Evolutionary conservation across 2,113 vertebrate species (phyloP), one percentile per base, ranked within the genome.

Genomic region (Cololabis saira): DNA sequence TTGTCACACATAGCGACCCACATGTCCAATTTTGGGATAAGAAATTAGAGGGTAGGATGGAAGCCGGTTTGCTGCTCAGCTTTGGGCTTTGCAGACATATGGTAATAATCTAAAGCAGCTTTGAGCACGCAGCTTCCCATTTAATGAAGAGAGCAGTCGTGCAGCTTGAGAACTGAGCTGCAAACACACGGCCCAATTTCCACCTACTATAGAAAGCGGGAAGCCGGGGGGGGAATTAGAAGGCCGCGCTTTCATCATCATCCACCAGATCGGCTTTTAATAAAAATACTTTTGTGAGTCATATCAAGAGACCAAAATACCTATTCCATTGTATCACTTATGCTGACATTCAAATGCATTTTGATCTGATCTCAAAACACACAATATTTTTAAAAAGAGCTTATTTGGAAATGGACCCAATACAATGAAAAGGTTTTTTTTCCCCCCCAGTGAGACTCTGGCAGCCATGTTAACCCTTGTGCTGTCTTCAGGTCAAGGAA

Each of bases 11-110:
- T 76, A 83, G 74, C 74, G 74, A 87, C 90, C 91, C 90, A 87
- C 87, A 93, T 90, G 88, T 92, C 92, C 92, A 93, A 92, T 93
- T 93, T 92, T 90, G 93, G 93, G 91, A 92, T 91, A 82, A 90
- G 88, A 93, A 93, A 94, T 94, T 92, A 93, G 88, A 93, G 92
- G 92, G 91, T 91, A 91, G 81, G 72, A 83, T 81, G 68, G 89
- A 85, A 90, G 88, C 86, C 44, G 84, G 81, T 77, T 88, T 76
- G 84, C 82, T 80, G 85, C 78, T 83, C 85, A 54, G 83, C 84
- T 86, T 80, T 74, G 67, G 87, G 87, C 85, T 91, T 74, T 74
- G 83, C 80, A 89, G 85, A 91, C 93, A 93, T 94, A 82, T 94
- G 93, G 93, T 82, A 93, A 90, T 87, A 87, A 93, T 94, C 90